These are phyloP conservation scores for Hemiprocne comata DNA, from an alignment of 2,113 vertebrate genomes.

Conservation along the genomic window DNA sequence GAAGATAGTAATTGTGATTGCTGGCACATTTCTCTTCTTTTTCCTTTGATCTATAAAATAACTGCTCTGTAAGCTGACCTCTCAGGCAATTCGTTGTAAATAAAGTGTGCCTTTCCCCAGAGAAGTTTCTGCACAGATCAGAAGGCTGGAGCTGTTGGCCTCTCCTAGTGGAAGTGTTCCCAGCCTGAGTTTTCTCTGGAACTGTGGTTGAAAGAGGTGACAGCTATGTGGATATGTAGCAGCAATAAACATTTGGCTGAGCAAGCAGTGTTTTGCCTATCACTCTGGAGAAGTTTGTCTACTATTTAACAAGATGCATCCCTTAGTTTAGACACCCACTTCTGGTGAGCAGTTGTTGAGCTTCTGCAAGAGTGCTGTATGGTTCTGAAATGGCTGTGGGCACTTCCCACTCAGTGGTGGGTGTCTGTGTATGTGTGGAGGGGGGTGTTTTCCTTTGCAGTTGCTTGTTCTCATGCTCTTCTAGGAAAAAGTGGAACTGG, in stretches of 20 bases:
- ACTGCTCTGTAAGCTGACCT: neutral
- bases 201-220: neutral
- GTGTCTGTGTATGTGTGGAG: neutral
- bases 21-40: constrained; percentile 15
- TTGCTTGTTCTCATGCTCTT: neutral
- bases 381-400: neutral
- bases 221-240: neutral
- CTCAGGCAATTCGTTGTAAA: neutral
- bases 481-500: neutral
- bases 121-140: neutral
- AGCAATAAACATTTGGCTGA: neutral
- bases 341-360: neutral
- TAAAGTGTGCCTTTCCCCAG: neutral
- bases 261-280: neutral
- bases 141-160: neutral
- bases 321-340: neutral
- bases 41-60: constrained; percentile 21
- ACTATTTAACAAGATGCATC: neutral
- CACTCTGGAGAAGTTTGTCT: neutral
- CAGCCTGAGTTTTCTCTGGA: neutral
- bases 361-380: neutral
- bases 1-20: neutral
- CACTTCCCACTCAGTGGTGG: neutral
- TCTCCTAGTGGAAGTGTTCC: neutral
- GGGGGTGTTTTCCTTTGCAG: neutral